These are phyloP conservation scores for Elmis aenea DNA, from an alignment of 2,888 invertebrate species.

Conservation along the genomic window DNA sequence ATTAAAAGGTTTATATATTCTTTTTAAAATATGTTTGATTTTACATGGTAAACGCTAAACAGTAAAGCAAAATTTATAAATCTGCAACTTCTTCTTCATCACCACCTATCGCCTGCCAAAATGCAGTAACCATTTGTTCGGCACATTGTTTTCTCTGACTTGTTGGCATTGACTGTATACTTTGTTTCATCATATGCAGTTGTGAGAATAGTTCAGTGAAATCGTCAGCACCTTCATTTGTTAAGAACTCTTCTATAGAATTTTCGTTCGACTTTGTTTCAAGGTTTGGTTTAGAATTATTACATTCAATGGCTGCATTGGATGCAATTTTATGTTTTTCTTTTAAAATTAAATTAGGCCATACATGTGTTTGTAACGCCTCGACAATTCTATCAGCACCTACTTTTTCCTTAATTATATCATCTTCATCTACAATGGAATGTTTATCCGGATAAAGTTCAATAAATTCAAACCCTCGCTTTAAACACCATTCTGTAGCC, in stretches of 20 bases:
- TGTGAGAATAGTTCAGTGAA: constrained; percentile 63
- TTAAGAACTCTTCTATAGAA: constrained; percentile 23
- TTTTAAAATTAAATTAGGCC: constrained; percentile 66
- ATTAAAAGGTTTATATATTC: no score
- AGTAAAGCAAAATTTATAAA: constrained; percentile 10
- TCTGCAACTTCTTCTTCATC: constrained; percentile 63
- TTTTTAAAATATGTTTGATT: no score
- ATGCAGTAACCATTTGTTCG: constrained; percentile 66
- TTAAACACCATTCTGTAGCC: constrained; percentile 62
- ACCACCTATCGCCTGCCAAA: constrained; percentile 71
- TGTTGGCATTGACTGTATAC: constrained; percentile 57
- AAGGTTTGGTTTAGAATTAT: no score
- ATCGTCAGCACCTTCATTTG: constrained; percentile 41
- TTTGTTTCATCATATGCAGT: constrained; percentile 63
- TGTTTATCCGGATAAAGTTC: constrained; percentile 52
- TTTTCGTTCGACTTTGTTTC: constrained; percentile 10
- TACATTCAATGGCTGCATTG: constrained; percentile 1
- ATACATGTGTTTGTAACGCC: constrained; percentile 66
- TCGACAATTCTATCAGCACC: constrained; percentile 64
- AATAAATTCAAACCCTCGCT: constrained; percentile 63
- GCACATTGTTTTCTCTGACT: constrained; percentile 64
- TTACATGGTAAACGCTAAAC: no score
- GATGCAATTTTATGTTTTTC: constrained; percentile 36
- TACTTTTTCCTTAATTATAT: constrained; percentile 55
- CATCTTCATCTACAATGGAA: constrained; percentile 41